A percentile compares a stretch with the other conserved stretches of the same genome.
phyloP scores from a whole-genome alignment of 2,113 vertebrate species.

The Prunella fulvescens region DNA sequence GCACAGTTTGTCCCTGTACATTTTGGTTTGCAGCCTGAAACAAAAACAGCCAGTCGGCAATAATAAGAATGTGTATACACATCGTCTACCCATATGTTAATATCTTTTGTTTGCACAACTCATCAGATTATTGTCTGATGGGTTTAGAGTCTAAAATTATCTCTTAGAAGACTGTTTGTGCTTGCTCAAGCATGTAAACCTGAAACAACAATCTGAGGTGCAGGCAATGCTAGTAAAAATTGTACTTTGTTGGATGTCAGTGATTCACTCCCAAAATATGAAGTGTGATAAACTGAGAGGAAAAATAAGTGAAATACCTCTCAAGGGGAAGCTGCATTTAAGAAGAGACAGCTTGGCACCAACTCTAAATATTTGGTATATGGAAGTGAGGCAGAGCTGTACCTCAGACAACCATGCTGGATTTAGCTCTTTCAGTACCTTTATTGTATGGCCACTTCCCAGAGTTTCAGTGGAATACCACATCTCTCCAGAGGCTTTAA shows the following conservation, averaged over 20 bases:
- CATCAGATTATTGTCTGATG: neutral
- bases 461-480: constrained; percentile 30
- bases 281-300: neutral
- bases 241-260: neutral
- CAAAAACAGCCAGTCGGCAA: neutral
- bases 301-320: constrained; percentile 13
- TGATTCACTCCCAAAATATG: constrained; percentile 34
- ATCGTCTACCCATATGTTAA: neutral
- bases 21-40: neutral
- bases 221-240: constrained; percentile 31
- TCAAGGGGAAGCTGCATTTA: neutral
- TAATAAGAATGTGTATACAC: neutral
- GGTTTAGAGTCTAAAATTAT: neutral
- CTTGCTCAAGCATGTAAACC: neutral
- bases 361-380: neutral
- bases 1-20: neutral
- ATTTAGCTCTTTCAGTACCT: constrained; percentile 2
- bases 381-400: neutral
- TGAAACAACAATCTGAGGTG: neutral
- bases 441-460: neutral
- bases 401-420: neutral
- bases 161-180: neutral
- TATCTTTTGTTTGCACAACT: neutral
- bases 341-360: neutral
- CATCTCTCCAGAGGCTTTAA: neutral